Base-by-base conservation (phyloP, 2,888 invertebrate genomes). In the Dasysyrphus albostriatus region DNA sequence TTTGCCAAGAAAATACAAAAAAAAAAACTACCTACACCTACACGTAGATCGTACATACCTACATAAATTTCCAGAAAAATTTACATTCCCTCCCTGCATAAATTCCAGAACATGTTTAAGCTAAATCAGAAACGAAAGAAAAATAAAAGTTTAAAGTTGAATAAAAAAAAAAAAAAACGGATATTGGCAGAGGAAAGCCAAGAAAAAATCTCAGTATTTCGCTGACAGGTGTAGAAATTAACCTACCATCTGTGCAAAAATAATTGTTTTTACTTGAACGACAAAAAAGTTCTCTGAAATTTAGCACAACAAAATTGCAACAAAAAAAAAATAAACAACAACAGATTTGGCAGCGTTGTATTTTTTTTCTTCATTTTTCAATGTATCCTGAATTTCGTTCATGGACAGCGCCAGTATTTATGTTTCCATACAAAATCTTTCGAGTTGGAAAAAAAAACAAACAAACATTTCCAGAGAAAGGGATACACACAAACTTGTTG, bases 161-260 rank as follows among this genome's bases (percentile, higher is more conserved):
- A 24, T 51, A 19, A 14, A 14, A 49, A 32, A 42, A 39, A 56
- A 58, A 42, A 58, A 44, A 70, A 84, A 44, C 73, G 85, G 82
- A 85, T 82, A 85, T 85, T 85, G 85, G 81, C 85, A 69, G 49
- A 82, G 63, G 44, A 82, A 82, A 58, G 72, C 80, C 65, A 67
- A 81, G 67, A 78, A 82, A 81, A 82, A 54, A 44, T 74, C 58
- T 61, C 59, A 19, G 80, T 65, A 73, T 76, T 74, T 58, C 44
- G 77, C 76, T 85, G 85, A 85, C 85, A 85, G 85, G 85, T 85
- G 85, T 82, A 69, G 63, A 82, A 61, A 76, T 84, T 84, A 80
- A 51, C 80, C 72, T 67, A 76, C 76, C 76, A 65, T 75, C 79
- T 74, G 74, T 83, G 79, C 58, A 76, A 76, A 67, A 81, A 76